These are phyloP conservation scores for Cepphus grylle DNA, from an alignment of 2,113 vertebrate genomes.

Conservation along the genomic window DNA sequence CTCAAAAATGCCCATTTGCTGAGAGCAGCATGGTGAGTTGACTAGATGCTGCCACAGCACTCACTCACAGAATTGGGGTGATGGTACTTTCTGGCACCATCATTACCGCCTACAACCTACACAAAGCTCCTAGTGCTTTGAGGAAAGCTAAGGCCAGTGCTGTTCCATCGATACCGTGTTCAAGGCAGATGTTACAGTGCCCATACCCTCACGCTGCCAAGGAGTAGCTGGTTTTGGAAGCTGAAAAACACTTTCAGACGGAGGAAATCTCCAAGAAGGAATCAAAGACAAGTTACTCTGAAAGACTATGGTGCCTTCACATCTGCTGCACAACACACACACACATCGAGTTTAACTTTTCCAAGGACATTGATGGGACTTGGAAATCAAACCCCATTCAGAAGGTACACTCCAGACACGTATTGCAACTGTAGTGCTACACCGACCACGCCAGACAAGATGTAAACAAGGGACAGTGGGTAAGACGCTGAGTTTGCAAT, in stretches of 20 bases:
- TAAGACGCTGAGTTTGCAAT: background rate
- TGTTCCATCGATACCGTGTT: accelerated
- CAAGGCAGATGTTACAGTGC: background rate
- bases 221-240: background rate
- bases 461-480: background rate
- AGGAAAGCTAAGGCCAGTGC: background rate
- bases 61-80: background rate
- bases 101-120: background rate
- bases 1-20: background rate
- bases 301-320: background rate
- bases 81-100: background rate
- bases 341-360: background rate
- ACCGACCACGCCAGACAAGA: background rate
- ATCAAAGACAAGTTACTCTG: background rate
- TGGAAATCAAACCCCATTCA: background rate
- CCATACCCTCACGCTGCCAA: background rate
- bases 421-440: background rate
- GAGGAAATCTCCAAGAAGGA: background rate
- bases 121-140: background rate
- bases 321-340: background rate
- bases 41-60: background rate
- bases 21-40: background rate
- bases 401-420: background rate
- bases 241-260: background rate
- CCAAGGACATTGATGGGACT: background rate